Percentiles rank a stretch among this genome's conserved stretches.
These are phyloP conservation scores for Haliclona indistincta DNA, from an alignment of 37 sponge, comb jelly and placozoan species.

Conservation along the genomic window DNA sequence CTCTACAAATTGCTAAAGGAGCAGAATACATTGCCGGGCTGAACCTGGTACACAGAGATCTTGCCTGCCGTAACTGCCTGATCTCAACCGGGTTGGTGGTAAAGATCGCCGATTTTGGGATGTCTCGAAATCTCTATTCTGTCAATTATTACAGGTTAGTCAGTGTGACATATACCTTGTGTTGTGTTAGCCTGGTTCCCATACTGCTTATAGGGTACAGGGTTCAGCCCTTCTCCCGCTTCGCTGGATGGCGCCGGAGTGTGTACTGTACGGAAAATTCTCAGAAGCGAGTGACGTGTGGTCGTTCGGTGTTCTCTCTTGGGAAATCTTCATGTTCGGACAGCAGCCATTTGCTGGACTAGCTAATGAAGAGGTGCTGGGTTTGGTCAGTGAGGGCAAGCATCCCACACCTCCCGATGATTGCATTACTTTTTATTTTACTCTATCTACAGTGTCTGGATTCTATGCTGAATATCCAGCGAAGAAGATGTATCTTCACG, in stretches of 20 bases:
- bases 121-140: conserved; percentile 39
- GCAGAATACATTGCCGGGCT: conserved; percentile 50
- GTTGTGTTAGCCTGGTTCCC: too few species aligned
- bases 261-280: conserved; percentile 53
- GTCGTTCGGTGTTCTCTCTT: conserved; percentile 63
- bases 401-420: too few species aligned
- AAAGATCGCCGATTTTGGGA: conserved; percentile 71
- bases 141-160: conserved; percentile 43
- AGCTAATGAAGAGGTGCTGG: conserved; percentile 47
- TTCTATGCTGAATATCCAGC: conserved; percentile 92
- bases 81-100: conserved; percentile 52
- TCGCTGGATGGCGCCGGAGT: conserved; percentile 72
- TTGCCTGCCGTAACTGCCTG: conserved; percentile 59
- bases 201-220: conserved; percentile 17
- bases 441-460: conserved; percentile 69
- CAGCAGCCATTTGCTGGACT: conserved; percentile 49
- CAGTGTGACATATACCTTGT: too few species aligned
- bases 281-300: conserved; percentile 47
- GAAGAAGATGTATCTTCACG: conserved; percentile 84
- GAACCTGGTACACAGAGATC: conserved; percentile 55
- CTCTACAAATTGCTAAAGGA: conserved; percentile 31
- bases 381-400: conserved; percentile 15
- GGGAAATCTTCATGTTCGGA: conserved; percentile 71
- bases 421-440: too few species aligned
- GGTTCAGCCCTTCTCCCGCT: conserved; percentile 47